Conservation (phyloP, 2,113 vertebrate genomes). For the Bubo blakistoni region DNA sequence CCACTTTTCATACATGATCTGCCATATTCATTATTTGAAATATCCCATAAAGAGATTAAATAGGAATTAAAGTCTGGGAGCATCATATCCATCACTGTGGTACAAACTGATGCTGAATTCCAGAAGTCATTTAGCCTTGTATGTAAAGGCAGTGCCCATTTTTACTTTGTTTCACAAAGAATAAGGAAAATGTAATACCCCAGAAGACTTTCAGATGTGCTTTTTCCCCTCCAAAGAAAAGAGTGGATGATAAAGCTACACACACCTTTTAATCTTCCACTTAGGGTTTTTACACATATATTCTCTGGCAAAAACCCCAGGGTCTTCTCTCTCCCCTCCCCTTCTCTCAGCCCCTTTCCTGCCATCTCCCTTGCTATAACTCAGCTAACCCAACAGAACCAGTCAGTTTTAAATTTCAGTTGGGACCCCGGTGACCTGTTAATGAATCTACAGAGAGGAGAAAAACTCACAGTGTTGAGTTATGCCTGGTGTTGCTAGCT, state of each 20-base stretch:
- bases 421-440: conserved; percentile 82
- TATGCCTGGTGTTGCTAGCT: conserved; percentile 88
- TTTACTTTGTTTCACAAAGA: conserved; percentile 40
- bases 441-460: conserved; percentile 85
- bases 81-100: conserved; percentile 54
- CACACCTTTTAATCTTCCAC: conserved; percentile 62
- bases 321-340: conserved; percentile 47
- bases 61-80: conserved; percentile 63
- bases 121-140: conserved; percentile 7
- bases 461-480: conserved; percentile 85
- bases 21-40: conserved; percentile 66
- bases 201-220: conserved; percentile 26
- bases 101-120: conserved; percentile 40
- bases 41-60: conserved; percentile 70
- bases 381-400: conserved; percentile 82
- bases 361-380: conserved; percentile 74
- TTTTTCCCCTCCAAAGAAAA: conserved; percentile 28
- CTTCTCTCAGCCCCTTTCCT: conserved; percentile 63
- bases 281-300: conserved; percentile 59
- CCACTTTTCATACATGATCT: conserved; percentile 57
- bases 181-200: conserved; percentile 33
- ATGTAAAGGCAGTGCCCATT: conserved; percentile 16
- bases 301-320: conserved; percentile 39
- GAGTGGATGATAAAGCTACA: conserved; percentile 49
- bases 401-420: conserved; percentile 84